Evolutionary conservation across 53 echinoderm and acorn worm genomes (phyloP), one percentile per base, ranked within the genome.

Genomic region (Arbacia lixula): DNA sequence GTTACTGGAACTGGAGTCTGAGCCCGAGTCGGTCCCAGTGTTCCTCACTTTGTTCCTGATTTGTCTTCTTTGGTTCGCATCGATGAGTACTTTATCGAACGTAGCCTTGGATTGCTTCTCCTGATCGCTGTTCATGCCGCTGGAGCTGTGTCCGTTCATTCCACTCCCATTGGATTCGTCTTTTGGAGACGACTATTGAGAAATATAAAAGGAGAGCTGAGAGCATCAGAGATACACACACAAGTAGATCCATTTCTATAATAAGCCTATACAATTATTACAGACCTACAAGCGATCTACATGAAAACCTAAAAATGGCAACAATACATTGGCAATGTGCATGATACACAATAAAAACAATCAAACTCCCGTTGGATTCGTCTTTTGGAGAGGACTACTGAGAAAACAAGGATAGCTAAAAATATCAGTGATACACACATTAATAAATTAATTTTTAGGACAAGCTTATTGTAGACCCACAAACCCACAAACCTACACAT

Each of bases 21-120:
- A 88, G 25, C 74, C 84, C 6, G 74, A 73, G 53, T 83, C 84
- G 3, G 64, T 68, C n/a, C 80, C 84, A 20, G 41, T 84, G 53
- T 49, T 66, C 21, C 74, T 42, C 41, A 32, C 43, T 21, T 88
- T 88, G 17, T 82, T 84, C 41, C 95, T 76, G 62, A 95, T 95
- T 40, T 95, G 95, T 16, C 90, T 67, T 46, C 95, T 85, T 77
- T 95, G 90, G 30, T 85, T 76, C 5, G 95, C 95, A 69, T 90
- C 92, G 8, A 86, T 72, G 12, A 95, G 82, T 8, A 95, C 95
- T 30, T 90, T 92, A 65, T 95, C 88, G 76, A 95, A 93, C 28
- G 88, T 89, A 22, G 91, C 91, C 66, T 72, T 86, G 52, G 68
- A 54, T 26, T 42, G 63, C 43, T 80, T 82, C 40, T 81, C 86